Evolutionary conservation across 1,140 invertebrate genomes (phyloP).

Genomic region (Theocolax elegans): DNA sequence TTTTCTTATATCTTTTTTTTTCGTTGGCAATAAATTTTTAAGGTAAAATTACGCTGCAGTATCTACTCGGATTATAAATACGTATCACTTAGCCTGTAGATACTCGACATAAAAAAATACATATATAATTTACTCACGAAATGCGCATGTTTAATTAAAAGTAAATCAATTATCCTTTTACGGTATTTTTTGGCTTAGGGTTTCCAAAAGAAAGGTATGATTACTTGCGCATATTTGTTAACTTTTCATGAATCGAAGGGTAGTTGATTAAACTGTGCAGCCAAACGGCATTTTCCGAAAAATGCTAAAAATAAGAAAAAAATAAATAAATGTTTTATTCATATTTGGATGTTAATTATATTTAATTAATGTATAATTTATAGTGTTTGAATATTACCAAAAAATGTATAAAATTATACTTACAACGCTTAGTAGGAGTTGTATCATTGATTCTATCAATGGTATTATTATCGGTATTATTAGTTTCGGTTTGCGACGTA

Average conservation of each 20-base stretch:
- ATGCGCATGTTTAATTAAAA: constrained; percentile 17
- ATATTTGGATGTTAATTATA: too few species aligned
- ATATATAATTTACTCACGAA: constrained; percentile 12
- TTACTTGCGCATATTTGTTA: background rate
- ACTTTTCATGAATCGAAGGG: constrained; percentile 53
- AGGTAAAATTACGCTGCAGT: constrained; percentile 16
- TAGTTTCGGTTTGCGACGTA: constrained; percentile 37
- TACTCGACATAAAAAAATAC: constrained; percentile 26
- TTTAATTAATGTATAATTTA: background rate
- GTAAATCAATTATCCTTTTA: constrained; percentile 14
- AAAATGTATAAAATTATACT: constrained; percentile 33
- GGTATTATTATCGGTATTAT: constrained; percentile 46
- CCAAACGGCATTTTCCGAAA: constrained; percentile 61
- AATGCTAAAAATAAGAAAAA: constrained; percentile 52
- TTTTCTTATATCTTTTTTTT: too few species aligned
- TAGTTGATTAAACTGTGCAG: constrained; percentile 63
- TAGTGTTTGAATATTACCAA: background rate
- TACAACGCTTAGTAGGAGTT: constrained; percentile 58
- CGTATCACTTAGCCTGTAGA: constrained; percentile 10
- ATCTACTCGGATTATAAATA: constrained; percentile 20
- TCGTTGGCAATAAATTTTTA: constrained; percentile 28
- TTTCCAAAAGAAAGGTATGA: constrained; percentile 9
- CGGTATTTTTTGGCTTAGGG: background rate
- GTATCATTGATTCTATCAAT: constrained; percentile 48
- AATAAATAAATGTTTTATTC: too few species aligned